A percentile compares a stretch with the other conserved stretches of the same genome.
Evolutionary conservation across 2,113 vertebrate species (phyloP).

Genomic region (Leucopsar rothschildi): DNA sequence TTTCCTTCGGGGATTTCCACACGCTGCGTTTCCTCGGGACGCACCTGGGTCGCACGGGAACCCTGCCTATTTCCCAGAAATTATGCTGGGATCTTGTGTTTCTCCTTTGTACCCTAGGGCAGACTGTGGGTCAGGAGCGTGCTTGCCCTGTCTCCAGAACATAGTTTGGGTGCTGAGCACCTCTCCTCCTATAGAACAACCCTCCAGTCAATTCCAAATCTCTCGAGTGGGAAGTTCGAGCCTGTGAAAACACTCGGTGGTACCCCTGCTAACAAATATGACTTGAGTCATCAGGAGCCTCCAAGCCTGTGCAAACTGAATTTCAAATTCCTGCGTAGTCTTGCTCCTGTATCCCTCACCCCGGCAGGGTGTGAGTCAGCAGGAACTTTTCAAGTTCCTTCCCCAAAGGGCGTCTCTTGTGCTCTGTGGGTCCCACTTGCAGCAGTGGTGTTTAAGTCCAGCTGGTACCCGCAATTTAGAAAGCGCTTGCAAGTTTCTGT

Average conservation of each 20-base stretch:
- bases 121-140: not conserved
- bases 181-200: not conserved
- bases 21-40: not conserved
- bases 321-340: not conserved
- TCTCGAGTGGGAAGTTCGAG: constrained; percentile 13
- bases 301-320: not conserved
- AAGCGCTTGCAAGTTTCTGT: not conserved
- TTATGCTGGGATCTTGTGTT: not conserved
- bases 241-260: not conserved
- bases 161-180: not conserved
- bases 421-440: not conserved
- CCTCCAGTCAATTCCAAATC: not conserved
- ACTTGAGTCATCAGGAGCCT: not conserved
- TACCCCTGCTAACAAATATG: not conserved
- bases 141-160: not conserved
- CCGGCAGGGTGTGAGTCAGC: not conserved
- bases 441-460: not conserved
- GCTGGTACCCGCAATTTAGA: not conserved
- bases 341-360: not conserved
- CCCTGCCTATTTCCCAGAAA: not conserved
- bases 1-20: not conserved
- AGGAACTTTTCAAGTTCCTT: not conserved
- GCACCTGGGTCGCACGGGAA: fast-evolving
- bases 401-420: not conserved
- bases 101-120: not conserved